Base-by-base conservation (phyloP, 1,140 invertebrate genomes). In the Drosophila oshimai region DNA sequence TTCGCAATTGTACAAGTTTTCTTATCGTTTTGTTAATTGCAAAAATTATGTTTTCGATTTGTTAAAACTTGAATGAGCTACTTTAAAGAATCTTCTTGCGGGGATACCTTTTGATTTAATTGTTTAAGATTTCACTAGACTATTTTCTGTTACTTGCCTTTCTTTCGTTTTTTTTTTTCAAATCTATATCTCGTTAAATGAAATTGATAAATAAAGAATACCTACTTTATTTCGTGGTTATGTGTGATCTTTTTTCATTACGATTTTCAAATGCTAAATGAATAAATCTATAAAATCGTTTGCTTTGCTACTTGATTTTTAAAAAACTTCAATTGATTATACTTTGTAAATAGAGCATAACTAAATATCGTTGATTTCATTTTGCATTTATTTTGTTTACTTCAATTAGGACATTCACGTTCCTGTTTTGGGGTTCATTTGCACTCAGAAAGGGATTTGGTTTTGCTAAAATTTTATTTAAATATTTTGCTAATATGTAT, bases 401-500 rank as follows among this genome's bases (percentile, higher is more conserved):
- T 62, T 41, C 47, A 39, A 70, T 29, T 33, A 24, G 37, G 44
- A 72, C 37, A 26, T 20, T 18, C 24, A 3, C 9, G 18, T 12
- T 39, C 44, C 12, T 13, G 58, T 34, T 31, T 44, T 70, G 37
- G 4, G 37, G 29, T 34, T 72, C 34, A 28, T 72, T 54, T 49
- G 65, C 51, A 41, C 60, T 58, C 53, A 60, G 36, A 76, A 73
- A 84, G 68, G 69, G 80, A 60, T 61, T 87, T 70, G 65, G 39
- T 70, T 67, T 62, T 76, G 72, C 80, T 86, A 86, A 86, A 86
- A 86, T 87, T 84, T 64, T 34, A 73, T 76, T 86, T 86, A 86
- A 86, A 87, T 86, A 86, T 87, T 86, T 86, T 80, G 81, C 81
- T 87, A 83, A 87, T 86, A 87, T 87, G 62, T 87, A 76, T 86